A percentile compares a stretch with the other conserved stretches of the same genome.
Conservation (phyloP, 2,113 vertebrate species). For the Nothobranchius kuhntae region DNA sequence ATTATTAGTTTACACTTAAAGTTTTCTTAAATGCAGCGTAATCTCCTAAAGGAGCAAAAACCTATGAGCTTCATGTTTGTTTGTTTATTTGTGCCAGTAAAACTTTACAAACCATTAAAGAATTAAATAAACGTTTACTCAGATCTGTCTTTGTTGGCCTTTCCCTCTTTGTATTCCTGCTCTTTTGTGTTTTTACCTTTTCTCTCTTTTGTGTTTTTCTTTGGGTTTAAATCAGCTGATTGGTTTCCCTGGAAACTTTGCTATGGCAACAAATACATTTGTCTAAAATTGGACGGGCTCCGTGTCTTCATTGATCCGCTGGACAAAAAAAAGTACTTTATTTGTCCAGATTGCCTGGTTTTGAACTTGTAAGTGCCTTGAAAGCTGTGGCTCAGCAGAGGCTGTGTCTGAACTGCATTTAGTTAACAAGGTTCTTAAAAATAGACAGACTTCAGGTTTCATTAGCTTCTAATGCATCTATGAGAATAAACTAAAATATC, state of each 20-base stretch:
- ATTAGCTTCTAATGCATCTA: too few species aligned
- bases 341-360: constrained; percentile 43
- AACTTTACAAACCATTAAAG: too few species aligned
- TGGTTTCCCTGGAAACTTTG: constrained; percentile 74
- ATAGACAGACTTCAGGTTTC: constrained; percentile 1
- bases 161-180: background rate
- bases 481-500: background rate
- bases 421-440: constrained; percentile 5
- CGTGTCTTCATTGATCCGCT: constrained; percentile 55
- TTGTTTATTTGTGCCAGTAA: too few species aligned
- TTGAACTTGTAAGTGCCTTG: constrained; percentile 27
- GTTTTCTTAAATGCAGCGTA: too few species aligned
- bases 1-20: too few species aligned
- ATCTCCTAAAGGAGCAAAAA: too few species aligned
- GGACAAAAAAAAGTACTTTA: constrained; percentile 36
- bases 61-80: too few species aligned
- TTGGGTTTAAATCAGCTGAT: constrained; percentile 48
- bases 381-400: background rate
- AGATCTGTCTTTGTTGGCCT: constrained; percentile 2
- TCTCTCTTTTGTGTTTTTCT: constrained; percentile 20
- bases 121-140: background rate
- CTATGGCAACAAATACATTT: constrained; percentile 78
- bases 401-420: background rate
- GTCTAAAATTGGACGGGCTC: constrained; percentile 56
- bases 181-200: constrained; percentile 6